Conservation (phyloP, 2,888 invertebrate genomes). For the Apamea monoglypha region DNA sequence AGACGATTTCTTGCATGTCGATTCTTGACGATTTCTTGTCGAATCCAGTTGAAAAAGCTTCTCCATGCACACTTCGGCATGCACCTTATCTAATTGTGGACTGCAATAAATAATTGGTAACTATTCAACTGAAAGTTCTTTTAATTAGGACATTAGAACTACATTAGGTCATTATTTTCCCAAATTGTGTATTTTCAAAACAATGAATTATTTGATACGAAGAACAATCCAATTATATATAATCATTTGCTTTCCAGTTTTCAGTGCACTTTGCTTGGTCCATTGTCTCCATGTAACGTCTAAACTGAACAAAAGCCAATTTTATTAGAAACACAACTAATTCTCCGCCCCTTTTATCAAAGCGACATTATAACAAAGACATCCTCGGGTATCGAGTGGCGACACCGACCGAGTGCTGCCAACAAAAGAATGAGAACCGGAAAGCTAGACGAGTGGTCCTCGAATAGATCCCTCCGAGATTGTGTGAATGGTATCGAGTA, state of each 20-base stretch:
- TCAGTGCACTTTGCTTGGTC: background rate
- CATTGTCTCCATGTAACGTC: background rate
- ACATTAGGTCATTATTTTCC: background rate
- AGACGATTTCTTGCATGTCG: background rate
- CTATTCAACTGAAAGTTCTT: background rate
- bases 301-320: constrained; percentile 27
- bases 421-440: constrained; percentile 89
- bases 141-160: background rate
- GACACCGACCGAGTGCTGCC: constrained; percentile 79
- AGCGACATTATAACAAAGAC: constrained; percentile 87
- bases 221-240: background rate
- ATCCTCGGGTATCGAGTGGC: constrained; percentile 82
- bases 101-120: too few relatives aligned
- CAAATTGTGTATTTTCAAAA: background rate
- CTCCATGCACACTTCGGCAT: background rate
- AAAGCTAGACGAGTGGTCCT: constrained; percentile 86
- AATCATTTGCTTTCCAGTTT: background rate
- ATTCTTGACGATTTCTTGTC: too few relatives aligned
- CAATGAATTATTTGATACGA: background rate
- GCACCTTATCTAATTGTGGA: background rate
- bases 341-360: constrained; percentile 76
- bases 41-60: background rate
- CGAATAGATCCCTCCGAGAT: constrained; percentile 81
- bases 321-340: constrained; percentile 61
- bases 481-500: constrained; percentile 82